Evolutionary conservation across 1,140 invertebrate genomes (phyloP).

Genomic region (Bombus vancouverensis): DNA sequence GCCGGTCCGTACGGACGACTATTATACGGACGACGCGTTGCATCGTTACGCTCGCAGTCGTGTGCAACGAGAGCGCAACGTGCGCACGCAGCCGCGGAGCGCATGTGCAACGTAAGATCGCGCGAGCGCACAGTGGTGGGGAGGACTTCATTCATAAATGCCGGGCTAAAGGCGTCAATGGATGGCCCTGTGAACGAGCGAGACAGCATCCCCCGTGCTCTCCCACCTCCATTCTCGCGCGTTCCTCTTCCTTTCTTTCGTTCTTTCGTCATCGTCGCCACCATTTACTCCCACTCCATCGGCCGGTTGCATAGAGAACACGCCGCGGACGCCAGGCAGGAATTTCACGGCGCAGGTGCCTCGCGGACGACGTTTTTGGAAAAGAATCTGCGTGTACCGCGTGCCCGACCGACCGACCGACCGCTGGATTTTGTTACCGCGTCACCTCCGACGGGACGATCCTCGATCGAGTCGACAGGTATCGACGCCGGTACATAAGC

Average conservation of each 20-base stretch:
- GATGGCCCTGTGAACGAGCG: slow-evolving; percentile 75
- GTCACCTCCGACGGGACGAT: background rate
- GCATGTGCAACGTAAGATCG: slow-evolving; percentile 41
- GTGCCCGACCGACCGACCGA: background rate
- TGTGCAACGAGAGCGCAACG: background rate
- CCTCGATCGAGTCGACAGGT: slow-evolving; percentile 2
- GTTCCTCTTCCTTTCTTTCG: slow-evolving; percentile 47
- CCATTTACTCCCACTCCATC: slow-evolving; percentile 41
- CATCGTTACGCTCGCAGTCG: background rate
- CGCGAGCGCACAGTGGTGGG: background rate
- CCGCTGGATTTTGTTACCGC: slow-evolving; percentile 7
- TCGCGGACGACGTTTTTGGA: slow-evolving; percentile 31
- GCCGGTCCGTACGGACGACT: too few relatives aligned
- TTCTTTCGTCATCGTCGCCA: slow-evolving; percentile 22
- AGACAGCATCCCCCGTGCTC: slow-evolving; percentile 60
- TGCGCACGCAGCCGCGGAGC: slow-evolving; percentile 14
- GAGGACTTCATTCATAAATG: slow-evolving; percentile 78
- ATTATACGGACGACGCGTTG: background rate
- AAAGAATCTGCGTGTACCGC: slow-evolving; percentile 19
- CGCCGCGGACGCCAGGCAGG: slow-evolving; percentile 28
- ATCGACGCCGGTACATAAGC: background rate
- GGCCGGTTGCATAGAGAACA: background rate
- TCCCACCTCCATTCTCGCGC: slow-evolving; percentile 26
- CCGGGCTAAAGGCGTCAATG: slow-evolving; percentile 76
- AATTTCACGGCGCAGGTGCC: slow-evolving; percentile 50